A percentile compares a stretch with the other conserved stretches of the same genome.
phyloP scores from a whole-genome alignment of 2,888 invertebrate species.

The Tenthredo notha region DNA sequence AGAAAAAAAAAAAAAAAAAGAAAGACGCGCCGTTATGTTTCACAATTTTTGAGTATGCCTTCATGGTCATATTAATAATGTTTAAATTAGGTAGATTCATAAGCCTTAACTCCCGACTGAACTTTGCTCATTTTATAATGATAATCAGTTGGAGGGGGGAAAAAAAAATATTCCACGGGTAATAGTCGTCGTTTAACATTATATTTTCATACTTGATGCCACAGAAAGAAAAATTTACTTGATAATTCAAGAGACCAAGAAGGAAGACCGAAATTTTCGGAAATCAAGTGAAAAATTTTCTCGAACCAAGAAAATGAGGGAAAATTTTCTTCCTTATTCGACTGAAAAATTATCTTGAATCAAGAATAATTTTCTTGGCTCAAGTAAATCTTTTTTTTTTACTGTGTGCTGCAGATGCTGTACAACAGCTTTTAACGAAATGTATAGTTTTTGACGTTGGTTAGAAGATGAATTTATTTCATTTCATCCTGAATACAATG shows the following conservation, averaged over 20 bases:
- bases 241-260: too few species aligned
- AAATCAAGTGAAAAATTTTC: too few species aligned
- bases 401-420: not conserved
- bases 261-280: too few species aligned
- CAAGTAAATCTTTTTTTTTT: too few species aligned
- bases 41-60: not conserved
- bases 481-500: not conserved
- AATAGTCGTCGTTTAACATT: not conserved
- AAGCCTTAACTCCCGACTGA: not conserved
- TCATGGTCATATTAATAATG: not conserved
- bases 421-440: not conserved
- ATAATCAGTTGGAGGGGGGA: not conserved
- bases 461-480: not conserved
- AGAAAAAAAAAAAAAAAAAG: not conserved
- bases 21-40: not conserved
- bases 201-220: not conserved
- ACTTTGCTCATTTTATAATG: conserved; percentile 25
- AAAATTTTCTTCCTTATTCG: too few species aligned
- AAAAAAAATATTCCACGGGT: not conserved
- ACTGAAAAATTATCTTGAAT: too few species aligned
- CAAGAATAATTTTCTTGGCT: too few species aligned
- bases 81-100: conserved; percentile 16
- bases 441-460: not conserved
- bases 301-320: too few species aligned
- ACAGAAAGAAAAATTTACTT: too few species aligned